phyloP scores from a whole-genome alignment of 2,888 invertebrate species.

The Nemotelus nigrinus region DNA sequence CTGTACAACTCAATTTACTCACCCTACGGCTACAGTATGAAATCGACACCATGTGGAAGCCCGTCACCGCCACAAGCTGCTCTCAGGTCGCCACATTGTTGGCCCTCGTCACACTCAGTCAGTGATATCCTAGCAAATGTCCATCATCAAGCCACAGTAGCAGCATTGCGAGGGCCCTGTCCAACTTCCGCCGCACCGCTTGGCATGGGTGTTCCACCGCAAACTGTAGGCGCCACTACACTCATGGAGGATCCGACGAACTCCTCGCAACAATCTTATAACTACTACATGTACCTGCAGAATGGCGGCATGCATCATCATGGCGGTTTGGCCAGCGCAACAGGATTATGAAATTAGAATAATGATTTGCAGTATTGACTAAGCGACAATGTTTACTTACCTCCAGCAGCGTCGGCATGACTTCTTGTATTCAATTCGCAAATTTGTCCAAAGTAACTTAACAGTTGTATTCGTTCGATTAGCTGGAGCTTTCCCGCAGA shows the following conservation, averaged over 20 bases:
- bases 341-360: slow-evolving; percentile 61
- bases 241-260: slow-evolving; percentile 52
- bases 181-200: slow-evolving; percentile 53
- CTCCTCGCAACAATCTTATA: slow-evolving; percentile 58
- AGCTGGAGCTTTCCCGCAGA: too few species aligned
- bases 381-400: too few species aligned
- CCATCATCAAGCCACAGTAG: slow-evolving; percentile 61
- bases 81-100: slow-evolving; percentile 59
- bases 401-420: too few species aligned
- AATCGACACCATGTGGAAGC: slow-evolving; percentile 62
- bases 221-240: slow-evolving; percentile 54
- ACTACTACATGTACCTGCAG: slow-evolving; percentile 65
- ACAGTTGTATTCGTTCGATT: too few species aligned
- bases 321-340: slow-evolving; percentile 60
- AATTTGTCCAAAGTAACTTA: too few species aligned
- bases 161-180: slow-evolving; percentile 56
- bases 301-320: slow-evolving; percentile 64
- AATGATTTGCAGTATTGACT: slow-evolving; percentile 10
- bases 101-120: slow-evolving; percentile 69
- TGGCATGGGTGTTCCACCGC: slow-evolving; percentile 55
- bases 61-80: slow-evolving; percentile 63
- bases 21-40: slow-evolving; percentile 66
- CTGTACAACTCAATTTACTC: slow-evolving; percentile 70
- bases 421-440: too few species aligned
- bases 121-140: slow-evolving; percentile 68